Base-by-base conservation (phyloP, 1,140 invertebrate species). In the Hylyphantes graminicola region DNA sequence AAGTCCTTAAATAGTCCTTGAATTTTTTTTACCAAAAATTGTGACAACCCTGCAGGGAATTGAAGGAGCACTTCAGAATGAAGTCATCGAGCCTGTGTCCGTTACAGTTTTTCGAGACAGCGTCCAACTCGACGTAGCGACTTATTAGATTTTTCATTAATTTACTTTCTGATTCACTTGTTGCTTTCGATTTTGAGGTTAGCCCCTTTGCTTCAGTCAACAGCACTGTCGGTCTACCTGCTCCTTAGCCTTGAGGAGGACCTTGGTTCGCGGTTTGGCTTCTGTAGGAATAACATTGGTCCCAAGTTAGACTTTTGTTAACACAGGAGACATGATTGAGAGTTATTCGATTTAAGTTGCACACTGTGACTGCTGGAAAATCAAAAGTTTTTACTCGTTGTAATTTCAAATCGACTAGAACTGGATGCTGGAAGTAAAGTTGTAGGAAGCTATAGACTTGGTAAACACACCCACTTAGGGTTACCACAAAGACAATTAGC, bases 351-450 rank as follows among this genome's bases (percentile, higher is more conserved):
- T 74, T 55, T 19, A 74, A 11, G n/a, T 57, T 74, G 54, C 72
- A 74, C 53, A 74, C 21, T 11, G 72, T 74, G 15, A 74, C 54
- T 35, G 72, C 72, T 1, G 72, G 72, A n/a, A 74, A 74, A 17
- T 55, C 8, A 19, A 57, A 19, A 57, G 17, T 55, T 1, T 15
- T 50, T 5, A 15, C 13, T 12, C 51, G 19, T 35, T 2, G 19
- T 2, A 12, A 10, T 35, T 57, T 55, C 3, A 57, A 9, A 15
- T 74, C 72, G 4, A 57, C 57, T 11, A 74, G 72, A 8, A 74
- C 72, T 21, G 72, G 72, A 8, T 74, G 57, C 54, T 74, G 54
- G 17, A 74, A 35, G 15, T 17, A 74, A 35, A 57, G 4, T 13
- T 17, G 1, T 0, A 74, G 55, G 12, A 74, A 74, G 57, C 54